A percentile compares a stretch with the other conserved stretches of the same genome.
Evolutionary conservation across 2,113 vertebrate genomes (phyloP).

Genomic region (Procavia capensis): DNA sequence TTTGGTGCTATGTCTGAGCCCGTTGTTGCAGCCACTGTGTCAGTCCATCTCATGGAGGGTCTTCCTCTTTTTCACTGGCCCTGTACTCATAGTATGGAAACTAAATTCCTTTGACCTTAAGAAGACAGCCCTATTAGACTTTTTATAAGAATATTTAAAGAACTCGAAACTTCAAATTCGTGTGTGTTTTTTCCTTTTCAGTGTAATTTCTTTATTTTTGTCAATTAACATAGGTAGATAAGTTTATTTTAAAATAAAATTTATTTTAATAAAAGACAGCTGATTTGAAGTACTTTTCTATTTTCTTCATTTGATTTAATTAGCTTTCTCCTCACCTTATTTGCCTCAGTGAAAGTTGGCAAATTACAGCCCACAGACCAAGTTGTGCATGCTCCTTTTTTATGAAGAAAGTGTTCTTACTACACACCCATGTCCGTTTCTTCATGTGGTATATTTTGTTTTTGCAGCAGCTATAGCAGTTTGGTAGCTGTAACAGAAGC

Average conservation of each 20-base stretch:
- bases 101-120: constrained; percentile 20
- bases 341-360: neutral
- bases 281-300: neutral
- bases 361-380: neutral
- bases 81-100: neutral
- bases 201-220: neutral
- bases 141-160: constrained; percentile 16
- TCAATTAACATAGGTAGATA: neutral
- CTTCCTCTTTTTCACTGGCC: no score
- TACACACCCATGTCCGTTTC: neutral
- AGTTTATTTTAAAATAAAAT: constrained; percentile 21
- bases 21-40: no score
- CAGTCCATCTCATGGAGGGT: no score
- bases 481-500: constrained; percentile 9
- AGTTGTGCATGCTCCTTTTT: neutral
- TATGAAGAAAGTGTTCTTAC: neutral
- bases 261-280: constrained; percentile 14
- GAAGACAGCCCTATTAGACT: neutral
- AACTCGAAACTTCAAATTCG: constrained; percentile 4
- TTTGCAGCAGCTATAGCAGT: neutral
- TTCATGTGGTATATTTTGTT: neutral
- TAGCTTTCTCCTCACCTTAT: neutral
- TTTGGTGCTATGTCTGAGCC: no score
- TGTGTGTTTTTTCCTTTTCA: neutral
- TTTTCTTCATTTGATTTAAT: neutral